A percentile compares a stretch with the other conserved stretches of the same genome.
Conservation (phyloP, 37 sponge, comb jelly and placozoan genomes). For the Axinella damicornis region DNA sequence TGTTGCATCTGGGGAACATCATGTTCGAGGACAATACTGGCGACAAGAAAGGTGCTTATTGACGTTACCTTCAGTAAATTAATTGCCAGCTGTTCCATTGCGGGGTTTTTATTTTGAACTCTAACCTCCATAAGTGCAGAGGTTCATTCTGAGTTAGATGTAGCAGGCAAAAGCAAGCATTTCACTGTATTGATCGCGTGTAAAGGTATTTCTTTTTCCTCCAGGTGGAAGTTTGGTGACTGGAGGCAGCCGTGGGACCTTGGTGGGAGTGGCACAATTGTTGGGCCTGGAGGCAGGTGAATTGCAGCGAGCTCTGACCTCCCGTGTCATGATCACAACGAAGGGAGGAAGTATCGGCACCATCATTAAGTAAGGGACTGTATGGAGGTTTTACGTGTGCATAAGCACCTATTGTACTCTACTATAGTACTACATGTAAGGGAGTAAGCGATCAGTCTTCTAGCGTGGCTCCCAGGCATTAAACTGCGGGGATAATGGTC, state of each 20-base stretch:
- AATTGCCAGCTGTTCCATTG: too few relatives aligned
- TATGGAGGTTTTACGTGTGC: too few relatives aligned
- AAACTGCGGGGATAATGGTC: too few relatives aligned
- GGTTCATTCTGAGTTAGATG: too few relatives aligned
- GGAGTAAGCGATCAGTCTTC: too few relatives aligned
- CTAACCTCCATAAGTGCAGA: too few relatives aligned
- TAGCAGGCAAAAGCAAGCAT: too few relatives aligned
- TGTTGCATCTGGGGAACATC: conserved; percentile 93
- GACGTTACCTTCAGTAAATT: background rate
- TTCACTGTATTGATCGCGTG: too few relatives aligned
- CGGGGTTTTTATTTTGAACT: too few relatives aligned
- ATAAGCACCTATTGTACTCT: too few relatives aligned
- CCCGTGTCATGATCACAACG: conserved; percentile 95
- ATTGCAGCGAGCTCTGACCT: conserved; percentile 76
- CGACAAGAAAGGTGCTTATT: conserved; percentile 68
- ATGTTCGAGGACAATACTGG: conserved; percentile 84
- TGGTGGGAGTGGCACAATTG: conserved; percentile 62
- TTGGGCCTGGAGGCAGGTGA: conserved; percentile 84
- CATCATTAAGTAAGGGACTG: conserved; percentile 74
- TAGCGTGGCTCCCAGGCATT: too few relatives aligned
- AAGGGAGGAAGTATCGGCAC: conserved; percentile 93
- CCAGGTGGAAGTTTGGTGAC: conserved; percentile 83
- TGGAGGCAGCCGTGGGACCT: conserved; percentile 8
- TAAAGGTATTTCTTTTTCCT: background rate
- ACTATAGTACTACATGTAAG: too few relatives aligned